These are phyloP conservation scores for Sebastes itinus DNA, from an alignment of 2,797 vertebrate genomes.

Conservation along the genomic window DNA sequence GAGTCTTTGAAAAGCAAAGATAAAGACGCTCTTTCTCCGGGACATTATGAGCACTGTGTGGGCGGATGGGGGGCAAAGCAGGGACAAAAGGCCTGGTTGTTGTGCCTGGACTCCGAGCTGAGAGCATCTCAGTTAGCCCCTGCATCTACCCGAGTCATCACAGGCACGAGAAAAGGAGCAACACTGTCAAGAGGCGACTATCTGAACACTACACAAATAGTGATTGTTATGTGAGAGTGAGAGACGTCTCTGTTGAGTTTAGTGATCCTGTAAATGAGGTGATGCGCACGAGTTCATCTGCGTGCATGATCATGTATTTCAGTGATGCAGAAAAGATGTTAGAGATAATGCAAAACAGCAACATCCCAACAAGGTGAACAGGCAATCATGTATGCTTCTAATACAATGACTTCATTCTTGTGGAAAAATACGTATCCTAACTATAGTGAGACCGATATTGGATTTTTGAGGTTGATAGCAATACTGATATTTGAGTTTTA, in stretches of 20 bases:
- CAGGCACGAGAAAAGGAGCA: slow-evolving; percentile 42
- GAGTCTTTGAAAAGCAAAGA: slow-evolving; percentile 63
- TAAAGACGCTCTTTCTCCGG: slow-evolving; percentile 76
- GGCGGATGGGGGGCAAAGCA: slow-evolving; percentile 55
- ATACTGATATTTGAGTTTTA: not conserved
- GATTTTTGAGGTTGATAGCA: not conserved
- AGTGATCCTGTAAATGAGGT: slow-evolving; percentile 40
- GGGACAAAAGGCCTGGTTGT: slow-evolving; percentile 79
- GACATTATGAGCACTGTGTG: slow-evolving; percentile 73
- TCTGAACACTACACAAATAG: slow-evolving; percentile 41
- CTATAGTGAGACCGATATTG: not conserved
- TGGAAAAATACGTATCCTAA: not conserved
- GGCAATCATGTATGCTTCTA: not conserved
- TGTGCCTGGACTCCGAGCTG: slow-evolving; percentile 53
- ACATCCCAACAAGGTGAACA: not conserved
- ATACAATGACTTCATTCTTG: not conserved
- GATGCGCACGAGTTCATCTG: slow-evolving; percentile 12
- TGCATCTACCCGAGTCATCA: slow-evolving; percentile 52
- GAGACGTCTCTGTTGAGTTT: slow-evolving; percentile 37
- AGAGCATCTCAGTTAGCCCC: slow-evolving; percentile 56
- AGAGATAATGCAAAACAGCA: not conserved
- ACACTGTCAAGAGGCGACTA: slow-evolving; percentile 26
- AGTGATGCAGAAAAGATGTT: not conserved
- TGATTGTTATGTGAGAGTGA: slow-evolving; percentile 45
- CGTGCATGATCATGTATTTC: not conserved